A percentile compares a stretch with the other conserved stretches of the same genome.
Evolutionary conservation across 2,113 vertebrate species (phyloP).

Genomic region (Amia ocellicauda): DNA sequence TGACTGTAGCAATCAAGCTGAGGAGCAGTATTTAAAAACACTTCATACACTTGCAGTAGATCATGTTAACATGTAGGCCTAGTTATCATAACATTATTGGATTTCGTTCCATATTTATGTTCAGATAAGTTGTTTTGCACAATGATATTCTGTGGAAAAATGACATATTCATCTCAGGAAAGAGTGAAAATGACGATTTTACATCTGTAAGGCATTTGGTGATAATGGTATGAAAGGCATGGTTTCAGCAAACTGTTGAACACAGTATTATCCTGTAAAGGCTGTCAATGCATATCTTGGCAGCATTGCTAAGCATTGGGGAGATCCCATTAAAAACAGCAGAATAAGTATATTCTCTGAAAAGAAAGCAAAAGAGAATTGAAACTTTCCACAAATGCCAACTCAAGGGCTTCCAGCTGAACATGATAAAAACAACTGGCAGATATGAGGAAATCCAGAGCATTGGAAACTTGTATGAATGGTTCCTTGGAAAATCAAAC

Average conservation of each 20-base stretch:
- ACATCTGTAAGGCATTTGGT: too few species aligned
- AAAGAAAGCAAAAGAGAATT: background rate
- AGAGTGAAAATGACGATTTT: too few species aligned
- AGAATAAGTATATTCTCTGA: background rate
- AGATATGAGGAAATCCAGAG: background rate
- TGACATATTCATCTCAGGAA: too few species aligned
- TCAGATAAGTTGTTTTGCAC: too few species aligned
- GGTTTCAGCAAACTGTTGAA: slow-evolving; percentile 11
- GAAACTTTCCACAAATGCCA: background rate
- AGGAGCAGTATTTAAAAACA: too few species aligned
- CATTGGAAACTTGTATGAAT: too few species aligned
- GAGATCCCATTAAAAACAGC: background rate
- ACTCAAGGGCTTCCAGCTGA: background rate
- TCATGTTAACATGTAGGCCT: too few species aligned
- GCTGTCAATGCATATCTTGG: background rate
- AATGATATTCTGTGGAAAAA: too few species aligned
- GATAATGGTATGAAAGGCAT: background rate
- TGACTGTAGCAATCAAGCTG: too few species aligned
- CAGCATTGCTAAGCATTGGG: background rate
- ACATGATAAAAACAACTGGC: background rate
- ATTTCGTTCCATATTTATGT: too few species aligned
- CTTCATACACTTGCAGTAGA: too few species aligned
- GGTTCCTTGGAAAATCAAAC: background rate
- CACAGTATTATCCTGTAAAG: background rate
- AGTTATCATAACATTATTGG: too few species aligned